Percentiles rank a stretch among this genome's conserved stretches.
phyloP scores from a whole-genome alignment of 2,888 invertebrate species.

The Patella ulyssiponensis region DNA sequence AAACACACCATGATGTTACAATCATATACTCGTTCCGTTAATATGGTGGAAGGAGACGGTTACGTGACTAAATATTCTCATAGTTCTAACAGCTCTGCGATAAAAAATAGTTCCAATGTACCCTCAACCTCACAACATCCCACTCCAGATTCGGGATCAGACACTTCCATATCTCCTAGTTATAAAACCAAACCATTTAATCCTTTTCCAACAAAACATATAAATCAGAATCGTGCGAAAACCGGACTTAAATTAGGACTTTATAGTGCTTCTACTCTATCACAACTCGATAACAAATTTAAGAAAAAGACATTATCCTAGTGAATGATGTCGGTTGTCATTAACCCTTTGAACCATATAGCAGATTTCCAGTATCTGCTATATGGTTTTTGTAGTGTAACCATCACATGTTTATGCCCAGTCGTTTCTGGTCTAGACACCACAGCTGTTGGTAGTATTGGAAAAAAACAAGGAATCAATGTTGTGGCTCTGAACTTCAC shows the following conservation, averaged over 20 bases:
- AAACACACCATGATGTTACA: slow-evolving; percentile 9
- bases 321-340: too few relatives aligned
- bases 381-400: too few relatives aligned
- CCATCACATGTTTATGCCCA: too few relatives aligned
- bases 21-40: background rate
- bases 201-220: slow-evolving; percentile 67
- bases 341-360: too few relatives aligned
- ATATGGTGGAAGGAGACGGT: background rate
- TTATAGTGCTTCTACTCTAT: slow-evolving; percentile 62
- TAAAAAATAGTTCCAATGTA: background rate
- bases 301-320: slow-evolving; percentile 30
- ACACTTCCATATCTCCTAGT: slow-evolving; percentile 7
- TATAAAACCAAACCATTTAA: slow-evolving; percentile 56
- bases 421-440: too few relatives aligned
- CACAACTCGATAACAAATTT: slow-evolving; percentile 44
- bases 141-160: slow-evolving; percentile 12
- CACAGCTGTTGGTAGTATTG: too few relatives aligned
- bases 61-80: slow-evolving; percentile 24
- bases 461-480: too few relatives aligned
- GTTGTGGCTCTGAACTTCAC: too few relatives aligned
- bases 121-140: slow-evolving; percentile 15
- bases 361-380: too few relatives aligned
- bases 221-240: slow-evolving; percentile 64
- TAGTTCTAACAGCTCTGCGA: slow-evolving; percentile 1
- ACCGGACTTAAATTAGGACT: slow-evolving; percentile 69